phyloP scores from a whole-genome alignment of 2,113 vertebrate genomes.

The Coptodon rendalli region DNA sequence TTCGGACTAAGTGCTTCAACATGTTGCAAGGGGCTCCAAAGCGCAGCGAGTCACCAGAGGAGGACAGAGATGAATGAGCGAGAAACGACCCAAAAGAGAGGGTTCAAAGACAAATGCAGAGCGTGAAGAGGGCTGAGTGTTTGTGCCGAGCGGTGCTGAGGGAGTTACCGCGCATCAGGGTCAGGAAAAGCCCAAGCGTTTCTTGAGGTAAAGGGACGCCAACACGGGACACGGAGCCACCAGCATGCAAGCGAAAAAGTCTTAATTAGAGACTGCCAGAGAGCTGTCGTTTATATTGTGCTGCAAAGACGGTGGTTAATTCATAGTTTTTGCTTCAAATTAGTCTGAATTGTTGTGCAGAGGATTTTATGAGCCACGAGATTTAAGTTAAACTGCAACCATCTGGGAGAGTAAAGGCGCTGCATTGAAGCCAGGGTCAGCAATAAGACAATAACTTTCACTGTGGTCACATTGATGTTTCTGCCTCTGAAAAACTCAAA shows the following conservation, averaged over 20 bases:
- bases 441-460: neutral
- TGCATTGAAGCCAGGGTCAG: neutral
- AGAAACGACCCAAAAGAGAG: neutral
- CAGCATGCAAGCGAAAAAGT: neutral
- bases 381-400: constrained; percentile 7
- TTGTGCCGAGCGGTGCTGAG: neutral
- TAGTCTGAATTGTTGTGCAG: neutral
- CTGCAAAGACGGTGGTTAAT: neutral
- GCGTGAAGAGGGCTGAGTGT: neutral
- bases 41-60: neutral
- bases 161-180: neutral
- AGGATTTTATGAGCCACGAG: constrained; percentile 24
- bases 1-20: constrained; percentile 47
- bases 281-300: neutral
- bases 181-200: neutral
- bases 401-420: constrained; percentile 18
- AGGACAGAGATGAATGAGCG: constrained; percentile 37
- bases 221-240: neutral
- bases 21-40: constrained; percentile 9
- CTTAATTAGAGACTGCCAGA: constrained; percentile 10
- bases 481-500: neutral
- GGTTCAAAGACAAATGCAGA: neutral
- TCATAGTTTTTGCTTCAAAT: constrained; percentile 16
- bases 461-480: neutral
- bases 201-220: neutral